Conservation (phyloP, 2,113 vertebrate genomes). For the Pterophyllum scalare region DNA sequence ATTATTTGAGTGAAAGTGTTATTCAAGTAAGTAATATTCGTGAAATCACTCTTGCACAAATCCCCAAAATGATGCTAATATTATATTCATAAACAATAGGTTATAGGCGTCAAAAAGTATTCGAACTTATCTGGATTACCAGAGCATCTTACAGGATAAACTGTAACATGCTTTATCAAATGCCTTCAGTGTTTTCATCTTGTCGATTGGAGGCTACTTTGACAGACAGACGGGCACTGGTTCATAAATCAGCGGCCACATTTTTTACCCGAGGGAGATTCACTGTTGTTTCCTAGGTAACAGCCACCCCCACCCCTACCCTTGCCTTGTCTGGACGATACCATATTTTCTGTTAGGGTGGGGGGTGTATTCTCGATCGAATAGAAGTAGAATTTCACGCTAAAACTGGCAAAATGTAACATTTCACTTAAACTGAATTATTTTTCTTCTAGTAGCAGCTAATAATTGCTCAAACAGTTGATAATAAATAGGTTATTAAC, state of each 20-base stretch:
- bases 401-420: fast-evolving
- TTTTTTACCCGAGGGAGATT: constrained; percentile 73
- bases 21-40: neutral
- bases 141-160: neutral
- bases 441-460: fast-evolving
- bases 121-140: neutral
- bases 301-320: constrained; percentile 67
- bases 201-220: constrained; percentile 26
- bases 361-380: neutral
- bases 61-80: neutral
- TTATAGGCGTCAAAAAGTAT: neutral
- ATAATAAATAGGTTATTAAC: neutral
- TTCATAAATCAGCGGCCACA: constrained; percentile 75
- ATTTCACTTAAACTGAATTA: fast-evolving
- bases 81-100: neutral
- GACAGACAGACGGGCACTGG: constrained; percentile 56
- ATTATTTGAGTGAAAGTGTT: neutral
- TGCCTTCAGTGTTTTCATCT: constrained; percentile 25
- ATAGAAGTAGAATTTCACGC: neutral
- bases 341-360: constrained; percentile 62
- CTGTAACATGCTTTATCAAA: neutral
- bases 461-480: fast-evolving
- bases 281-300: constrained; percentile 83
- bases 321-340: constrained; percentile 70
- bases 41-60: neutral